These are phyloP conservation scores for Hestina assimilis DNA, from an alignment of 1,140 invertebrate species.

Conservation along the genomic window DNA sequence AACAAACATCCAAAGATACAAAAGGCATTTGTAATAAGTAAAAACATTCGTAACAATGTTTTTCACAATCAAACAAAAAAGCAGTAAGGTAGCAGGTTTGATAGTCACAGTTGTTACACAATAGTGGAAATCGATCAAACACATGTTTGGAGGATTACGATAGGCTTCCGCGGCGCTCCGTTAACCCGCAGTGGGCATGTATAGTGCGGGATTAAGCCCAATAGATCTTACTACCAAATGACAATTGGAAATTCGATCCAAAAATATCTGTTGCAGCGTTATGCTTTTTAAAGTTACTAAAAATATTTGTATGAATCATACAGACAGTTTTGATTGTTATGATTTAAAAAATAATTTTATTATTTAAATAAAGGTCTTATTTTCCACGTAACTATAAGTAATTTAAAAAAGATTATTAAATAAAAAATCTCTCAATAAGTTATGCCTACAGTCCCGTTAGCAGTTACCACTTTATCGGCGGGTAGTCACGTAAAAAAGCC, in stretches of 20 bases:
- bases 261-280: background rate
- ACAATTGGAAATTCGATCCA: background rate
- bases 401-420: background rate
- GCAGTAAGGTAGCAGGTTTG: background rate
- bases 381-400: too few relatives aligned
- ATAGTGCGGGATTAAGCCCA: background rate
- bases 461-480: background rate
- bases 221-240: background rate
- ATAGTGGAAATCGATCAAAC: background rate
- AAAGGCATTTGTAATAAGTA: too few relatives aligned
- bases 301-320: too few relatives aligned
- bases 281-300: too few relatives aligned
- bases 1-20: too few relatives aligned
- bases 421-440: background rate
- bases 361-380: too few relatives aligned
- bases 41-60: too few relatives aligned
- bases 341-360: too few relatives aligned
- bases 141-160: slow-evolving; percentile 2
- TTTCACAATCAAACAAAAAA: too few relatives aligned
- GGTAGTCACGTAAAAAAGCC: background rate
- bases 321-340: too few relatives aligned
- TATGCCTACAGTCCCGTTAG: background rate
- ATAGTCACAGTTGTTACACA: background rate
- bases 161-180: background rate
- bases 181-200: slow-evolving; percentile 1